A percentile compares a stretch with the other conserved stretches of the same genome.
These are phyloP conservation scores for Bos javanicus DNA, from an alignment of 2,113 vertebrate genomes.

Conservation along the genomic window DNA sequence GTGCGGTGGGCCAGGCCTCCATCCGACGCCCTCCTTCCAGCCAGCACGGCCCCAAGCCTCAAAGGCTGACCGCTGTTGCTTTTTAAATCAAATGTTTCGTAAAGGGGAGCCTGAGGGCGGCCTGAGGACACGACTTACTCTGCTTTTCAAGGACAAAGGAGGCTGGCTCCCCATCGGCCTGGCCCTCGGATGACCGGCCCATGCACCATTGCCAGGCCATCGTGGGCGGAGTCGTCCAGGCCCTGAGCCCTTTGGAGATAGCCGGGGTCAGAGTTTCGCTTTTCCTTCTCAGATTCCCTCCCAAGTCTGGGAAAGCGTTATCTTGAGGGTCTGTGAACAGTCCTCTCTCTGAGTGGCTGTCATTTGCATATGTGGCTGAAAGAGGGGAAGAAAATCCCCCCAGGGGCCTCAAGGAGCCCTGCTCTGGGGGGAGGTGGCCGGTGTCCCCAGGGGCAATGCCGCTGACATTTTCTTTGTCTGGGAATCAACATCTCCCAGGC, in stretches of 20 bases:
- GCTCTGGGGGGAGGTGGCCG: background rate
- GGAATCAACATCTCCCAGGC: background rate
- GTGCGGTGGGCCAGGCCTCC: rapidly evolving
- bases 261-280: background rate
- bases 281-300: background rate
- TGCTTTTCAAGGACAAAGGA: background rate
- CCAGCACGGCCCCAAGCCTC: rapidly evolving
- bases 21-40: rapidly evolving
- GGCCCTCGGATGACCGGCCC: background rate
- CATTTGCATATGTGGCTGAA: background rate
- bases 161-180: background rate
- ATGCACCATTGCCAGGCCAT: rapidly evolving
- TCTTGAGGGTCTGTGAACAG: background rate
- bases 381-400: background rate
- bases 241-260: background rate
- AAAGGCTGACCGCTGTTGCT: rapidly evolving
- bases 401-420: background rate
- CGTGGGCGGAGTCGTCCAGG: background rate
- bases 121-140: background rate
- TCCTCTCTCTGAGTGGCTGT: background rate
- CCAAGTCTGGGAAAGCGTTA: background rate
- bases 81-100: background rate
- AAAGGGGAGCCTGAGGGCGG: background rate
- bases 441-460: background rate
- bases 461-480: background rate